These are phyloP conservation scores for Cantharis rustica DNA, from an alignment of 2,888 invertebrate species.

Conservation along the genomic window DNA sequence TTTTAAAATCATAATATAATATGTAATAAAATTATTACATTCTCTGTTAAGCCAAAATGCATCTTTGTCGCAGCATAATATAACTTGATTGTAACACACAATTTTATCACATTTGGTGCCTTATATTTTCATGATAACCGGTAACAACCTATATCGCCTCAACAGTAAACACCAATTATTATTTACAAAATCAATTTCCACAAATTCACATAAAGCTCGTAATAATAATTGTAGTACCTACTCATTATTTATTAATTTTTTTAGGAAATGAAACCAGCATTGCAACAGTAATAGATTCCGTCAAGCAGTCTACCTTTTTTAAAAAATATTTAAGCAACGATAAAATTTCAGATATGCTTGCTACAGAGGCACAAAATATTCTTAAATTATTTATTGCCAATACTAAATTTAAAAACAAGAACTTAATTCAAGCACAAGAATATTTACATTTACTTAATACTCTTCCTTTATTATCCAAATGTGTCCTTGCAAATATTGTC, in stretches of 20 bases:
- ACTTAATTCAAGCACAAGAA: conserved; percentile 38
- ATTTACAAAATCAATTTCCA: too few species aligned
- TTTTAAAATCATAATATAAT: too few species aligned
- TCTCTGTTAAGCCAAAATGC: too few species aligned
- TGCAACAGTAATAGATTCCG: conserved; percentile 19
- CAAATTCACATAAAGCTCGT: too few species aligned
- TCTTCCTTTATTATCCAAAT: conserved; percentile 47
- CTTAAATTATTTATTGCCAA: conserved; percentile 47
- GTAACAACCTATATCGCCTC: too few species aligned
- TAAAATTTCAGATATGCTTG: conserved; percentile 22
- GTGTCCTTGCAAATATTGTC: conserved; percentile 40
- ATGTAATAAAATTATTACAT: too few species aligned
- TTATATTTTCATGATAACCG: too few species aligned
- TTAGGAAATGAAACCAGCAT: conserved; percentile 47
- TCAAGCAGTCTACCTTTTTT: conserved; percentile 1
- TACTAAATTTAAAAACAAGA: conserved; percentile 41
- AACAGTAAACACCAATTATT: too few species aligned
- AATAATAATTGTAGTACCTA: too few species aligned
- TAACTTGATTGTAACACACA: too few species aligned
- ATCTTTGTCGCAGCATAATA: too few species aligned
- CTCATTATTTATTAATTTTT: conserved; percentile 23
- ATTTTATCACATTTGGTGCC: too few species aligned
- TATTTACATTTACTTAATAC: conserved; percentile 46
- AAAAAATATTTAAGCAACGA: neutral
- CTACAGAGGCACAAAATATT: conserved; percentile 17